A percentile compares a stretch with the other conserved stretches of the same genome.
These are phyloP conservation scores for Digitonthophagus gazella DNA, from an alignment of 2,888 invertebrate species.

Conservation along the genomic window DNA sequence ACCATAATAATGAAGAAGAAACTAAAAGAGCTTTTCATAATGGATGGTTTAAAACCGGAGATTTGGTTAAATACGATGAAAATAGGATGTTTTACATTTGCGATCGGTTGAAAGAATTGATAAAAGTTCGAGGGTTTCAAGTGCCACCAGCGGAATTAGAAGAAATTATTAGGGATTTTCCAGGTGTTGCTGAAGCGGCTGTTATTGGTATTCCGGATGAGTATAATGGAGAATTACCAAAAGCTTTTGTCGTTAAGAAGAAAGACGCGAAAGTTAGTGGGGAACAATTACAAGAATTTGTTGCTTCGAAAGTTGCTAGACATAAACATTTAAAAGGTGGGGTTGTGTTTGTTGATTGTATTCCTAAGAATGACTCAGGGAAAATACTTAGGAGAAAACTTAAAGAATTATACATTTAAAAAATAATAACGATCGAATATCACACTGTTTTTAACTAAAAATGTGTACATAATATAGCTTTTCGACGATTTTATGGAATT, in stretches of 20 bases:
- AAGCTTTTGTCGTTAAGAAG: slow-evolving; percentile 66
- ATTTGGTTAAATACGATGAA: slow-evolving; percentile 60
- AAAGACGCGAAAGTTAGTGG: slow-evolving; percentile 46
- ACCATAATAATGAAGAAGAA: slow-evolving; percentile 71
- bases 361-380: slow-evolving; percentile 76
- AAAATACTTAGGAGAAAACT: slow-evolving; percentile 70
- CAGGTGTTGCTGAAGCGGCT: slow-evolving; percentile 73
- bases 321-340: slow-evolving; percentile 71
- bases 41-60: slow-evolving; percentile 75
- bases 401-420: slow-evolving; percentile 38
- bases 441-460: no score
- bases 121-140: slow-evolving; percentile 71
- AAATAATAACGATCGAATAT: slow-evolving; percentile 27
- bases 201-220: slow-evolving; percentile 74
- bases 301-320: slow-evolving; percentile 66
- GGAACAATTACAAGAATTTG: slow-evolving; percentile 60
- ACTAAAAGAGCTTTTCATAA: slow-evolving; percentile 66
- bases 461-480: no score
- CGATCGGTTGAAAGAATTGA: slow-evolving; percentile 79
- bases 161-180: slow-evolving; percentile 65
- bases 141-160: slow-evolving; percentile 87
- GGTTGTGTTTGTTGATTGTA: slow-evolving; percentile 61
- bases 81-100: slow-evolving; percentile 66
- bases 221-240: slow-evolving; percentile 68
- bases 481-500: no score